phyloP scores from a whole-genome alignment of 2,888 invertebrate genomes.

The Brachycybe producta region DNA sequence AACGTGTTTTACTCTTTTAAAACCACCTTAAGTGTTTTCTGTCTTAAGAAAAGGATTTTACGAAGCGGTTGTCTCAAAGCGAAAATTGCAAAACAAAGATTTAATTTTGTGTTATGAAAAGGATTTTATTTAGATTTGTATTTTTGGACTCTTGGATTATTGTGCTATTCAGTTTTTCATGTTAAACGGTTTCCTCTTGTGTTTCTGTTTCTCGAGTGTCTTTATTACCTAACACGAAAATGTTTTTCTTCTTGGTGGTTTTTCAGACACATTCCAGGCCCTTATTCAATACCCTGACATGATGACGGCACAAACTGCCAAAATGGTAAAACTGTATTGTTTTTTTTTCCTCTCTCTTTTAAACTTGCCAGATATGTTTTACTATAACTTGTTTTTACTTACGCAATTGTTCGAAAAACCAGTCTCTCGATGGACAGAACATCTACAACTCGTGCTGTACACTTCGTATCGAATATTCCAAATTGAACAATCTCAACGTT shows the following conservation, averaged over 20 bases:
- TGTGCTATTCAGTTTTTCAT: too few relatives aligned
- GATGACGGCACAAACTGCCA: slow-evolving; percentile 91
- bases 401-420: too few relatives aligned
- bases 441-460: slow-evolving; percentile 99
- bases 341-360: not conserved
- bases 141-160: too few relatives aligned
- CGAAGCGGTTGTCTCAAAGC: too few relatives aligned
- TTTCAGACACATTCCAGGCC: slow-evolving; percentile 87
- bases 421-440: slow-evolving; percentile 94
- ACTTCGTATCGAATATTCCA: slow-evolving; percentile 96
- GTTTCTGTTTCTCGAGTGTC: slow-evolving; percentile 18
- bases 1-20: too few relatives aligned
- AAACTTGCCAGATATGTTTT: not conserved
- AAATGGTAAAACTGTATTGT: slow-evolving; percentile 78
- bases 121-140: too few relatives aligned
- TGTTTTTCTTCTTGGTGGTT: too few relatives aligned
- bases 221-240: slow-evolving; percentile 20
- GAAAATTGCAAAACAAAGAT: too few relatives aligned
- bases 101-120: too few relatives aligned
- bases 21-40: too few relatives aligned
- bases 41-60: too few relatives aligned
- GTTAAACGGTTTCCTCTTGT: too few relatives aligned
- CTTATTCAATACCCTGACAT: slow-evolving; percentile 98
- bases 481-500: slow-evolving; percentile 93
- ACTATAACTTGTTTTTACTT: not conserved